Conservation (phyloP, 2,113 vertebrate genomes). For the Bambusicola thoracicus region DNA sequence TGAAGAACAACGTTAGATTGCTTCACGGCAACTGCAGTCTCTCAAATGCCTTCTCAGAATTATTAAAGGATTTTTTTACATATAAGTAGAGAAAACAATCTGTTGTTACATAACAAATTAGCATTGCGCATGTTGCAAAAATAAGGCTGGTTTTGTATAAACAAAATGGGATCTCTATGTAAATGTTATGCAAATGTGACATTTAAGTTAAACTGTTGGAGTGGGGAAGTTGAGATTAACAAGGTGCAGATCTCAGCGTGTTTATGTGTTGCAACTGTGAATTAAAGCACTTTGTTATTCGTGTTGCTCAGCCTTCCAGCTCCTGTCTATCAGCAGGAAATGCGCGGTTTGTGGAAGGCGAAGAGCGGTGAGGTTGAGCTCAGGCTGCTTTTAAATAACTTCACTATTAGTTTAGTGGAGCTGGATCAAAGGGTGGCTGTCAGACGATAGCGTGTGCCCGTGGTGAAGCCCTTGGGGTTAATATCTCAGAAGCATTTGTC, state of each 20-base stretch:
- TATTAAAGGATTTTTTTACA: background rate
- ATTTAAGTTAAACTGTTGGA: slow-evolving; percentile 68
- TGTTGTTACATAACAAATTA: slow-evolving; percentile 57
- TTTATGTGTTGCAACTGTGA: slow-evolving; percentile 49
- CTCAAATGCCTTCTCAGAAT: background rate
- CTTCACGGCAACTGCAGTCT: background rate
- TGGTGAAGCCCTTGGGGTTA: background rate
- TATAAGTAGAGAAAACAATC: slow-evolving; percentile 38
- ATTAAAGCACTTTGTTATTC: slow-evolving; percentile 55
- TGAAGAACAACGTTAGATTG: background rate
- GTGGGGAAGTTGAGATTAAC: slow-evolving; percentile 47
- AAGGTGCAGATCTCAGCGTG: slow-evolving; percentile 59
- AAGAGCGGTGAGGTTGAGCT: background rate
- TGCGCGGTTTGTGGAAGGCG: background rate
- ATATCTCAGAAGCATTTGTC: background rate
- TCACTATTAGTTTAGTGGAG: background rate
- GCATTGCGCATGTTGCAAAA: slow-evolving; percentile 39
- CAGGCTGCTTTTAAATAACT: background rate
- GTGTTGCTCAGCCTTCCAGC: slow-evolving; percentile 11
- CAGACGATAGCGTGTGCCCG: background rate
- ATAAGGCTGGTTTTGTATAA: slow-evolving; percentile 58
- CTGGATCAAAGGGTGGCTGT: background rate
- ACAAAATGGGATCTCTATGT: slow-evolving; percentile 58
- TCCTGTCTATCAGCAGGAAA: background rate
- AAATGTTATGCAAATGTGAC: slow-evolving; percentile 73